Evolutionary conservation across 2,113 vertebrate species (phyloP).

Genomic region (Balaeniceps rex): DNA sequence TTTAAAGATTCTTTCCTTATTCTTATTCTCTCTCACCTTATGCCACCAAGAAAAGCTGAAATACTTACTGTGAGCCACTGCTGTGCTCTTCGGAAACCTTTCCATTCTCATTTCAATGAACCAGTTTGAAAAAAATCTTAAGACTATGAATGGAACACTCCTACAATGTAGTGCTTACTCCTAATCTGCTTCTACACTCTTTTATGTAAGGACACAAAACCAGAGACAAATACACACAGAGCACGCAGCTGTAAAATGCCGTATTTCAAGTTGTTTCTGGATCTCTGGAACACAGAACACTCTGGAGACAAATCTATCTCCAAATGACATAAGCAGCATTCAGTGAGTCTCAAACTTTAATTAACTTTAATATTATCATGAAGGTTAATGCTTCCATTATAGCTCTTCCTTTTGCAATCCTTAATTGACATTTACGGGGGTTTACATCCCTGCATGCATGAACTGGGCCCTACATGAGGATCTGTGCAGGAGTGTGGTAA

Average conservation of each 20-base stretch:
- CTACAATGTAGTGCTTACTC: neutral
- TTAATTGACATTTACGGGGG: fast-evolving
- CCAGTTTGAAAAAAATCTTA: neutral
- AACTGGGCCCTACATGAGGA: neutral
- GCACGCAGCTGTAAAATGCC: neutral
- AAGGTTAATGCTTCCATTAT: neutral
- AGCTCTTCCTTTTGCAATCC: neutral
- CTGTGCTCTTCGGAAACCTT: neutral
- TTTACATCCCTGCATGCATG: neutral
- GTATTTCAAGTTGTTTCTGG: neutral
- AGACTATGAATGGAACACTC: neutral
- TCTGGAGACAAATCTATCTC: neutral
- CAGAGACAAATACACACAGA: neutral
- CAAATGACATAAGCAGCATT: neutral
- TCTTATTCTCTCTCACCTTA: neutral
- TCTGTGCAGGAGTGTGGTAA: neutral
- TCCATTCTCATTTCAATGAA: constrained; percentile 40
- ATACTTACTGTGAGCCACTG: neutral
- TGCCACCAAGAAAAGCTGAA: neutral
- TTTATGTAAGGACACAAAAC: neutral
- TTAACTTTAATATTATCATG: neutral
- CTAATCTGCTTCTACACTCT: neutral
- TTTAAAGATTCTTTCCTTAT: neutral
- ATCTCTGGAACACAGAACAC: neutral
- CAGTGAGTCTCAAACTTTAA: neutral